These are phyloP conservation scores for Troilus luridus DNA, from an alignment of 2,888 invertebrate species.

Conservation along the genomic window DNA sequence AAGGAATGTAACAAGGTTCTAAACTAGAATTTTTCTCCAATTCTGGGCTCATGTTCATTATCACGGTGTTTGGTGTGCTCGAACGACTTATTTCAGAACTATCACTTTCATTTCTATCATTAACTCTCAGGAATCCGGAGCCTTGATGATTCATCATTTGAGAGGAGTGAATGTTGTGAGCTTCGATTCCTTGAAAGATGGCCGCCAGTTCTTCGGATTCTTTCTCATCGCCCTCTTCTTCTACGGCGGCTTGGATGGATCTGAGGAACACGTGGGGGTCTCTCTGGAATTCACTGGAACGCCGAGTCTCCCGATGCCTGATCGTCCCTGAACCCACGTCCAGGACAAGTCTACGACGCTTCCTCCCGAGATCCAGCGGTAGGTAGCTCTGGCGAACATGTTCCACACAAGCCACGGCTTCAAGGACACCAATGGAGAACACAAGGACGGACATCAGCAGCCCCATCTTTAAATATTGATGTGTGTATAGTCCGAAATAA, in stretches of 20 bases:
- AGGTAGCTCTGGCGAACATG: constrained; percentile 71
- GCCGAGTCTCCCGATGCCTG: constrained; percentile 60
- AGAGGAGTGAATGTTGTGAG: constrained; percentile 48
- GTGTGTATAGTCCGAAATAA: not conserved
- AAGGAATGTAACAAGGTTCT: constrained; percentile 18
- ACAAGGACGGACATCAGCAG: constrained; percentile 82
- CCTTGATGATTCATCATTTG: constrained; percentile 24
- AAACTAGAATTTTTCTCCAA: not conserved
- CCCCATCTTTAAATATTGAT: constrained; percentile 73
- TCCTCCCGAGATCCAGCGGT: constrained; percentile 60
- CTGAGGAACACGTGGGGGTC: constrained; percentile 55
- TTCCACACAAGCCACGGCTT: constrained; percentile 75
- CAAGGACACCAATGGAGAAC: constrained; percentile 82
- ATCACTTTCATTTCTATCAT: not conserved
- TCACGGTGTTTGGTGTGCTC: constrained; percentile 46
- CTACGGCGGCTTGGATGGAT: constrained; percentile 25
- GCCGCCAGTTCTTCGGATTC: constrained; percentile 58
- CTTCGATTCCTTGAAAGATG: constrained; percentile 30
- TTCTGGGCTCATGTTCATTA: constrained; percentile 9
- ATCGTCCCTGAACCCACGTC: constrained; percentile 59
- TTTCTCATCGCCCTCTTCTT: constrained; percentile 59
- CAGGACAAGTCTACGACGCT: constrained; percentile 58
- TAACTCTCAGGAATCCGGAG: not conserved
- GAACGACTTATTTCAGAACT: constrained; percentile 21
- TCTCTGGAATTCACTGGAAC: constrained; percentile 60